Evolutionary conservation across 2,797 vertebrate genomes (phyloP).

Genomic region (Scolopax rusticola): DNA sequence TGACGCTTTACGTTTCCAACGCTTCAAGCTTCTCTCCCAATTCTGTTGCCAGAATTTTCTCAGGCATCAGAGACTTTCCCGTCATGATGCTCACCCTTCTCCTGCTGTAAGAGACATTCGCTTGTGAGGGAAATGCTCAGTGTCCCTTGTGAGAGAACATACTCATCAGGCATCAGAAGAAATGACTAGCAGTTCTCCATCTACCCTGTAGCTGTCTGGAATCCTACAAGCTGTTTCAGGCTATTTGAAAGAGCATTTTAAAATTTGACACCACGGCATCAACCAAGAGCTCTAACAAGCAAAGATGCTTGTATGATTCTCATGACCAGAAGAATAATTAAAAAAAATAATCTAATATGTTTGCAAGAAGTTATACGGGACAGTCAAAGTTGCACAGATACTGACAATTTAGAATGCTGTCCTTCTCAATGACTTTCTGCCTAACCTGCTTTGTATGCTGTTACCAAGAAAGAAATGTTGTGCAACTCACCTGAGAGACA

Average conservation of each 20-base stretch:
- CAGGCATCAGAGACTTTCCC: background rate
- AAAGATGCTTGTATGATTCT: background rate
- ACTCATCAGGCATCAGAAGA: background rate
- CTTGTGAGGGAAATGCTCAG: background rate
- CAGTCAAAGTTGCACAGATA: background rate
- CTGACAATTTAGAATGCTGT: background rate
- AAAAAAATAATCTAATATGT: background rate
- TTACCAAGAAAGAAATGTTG: background rate
- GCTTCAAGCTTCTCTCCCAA: background rate
- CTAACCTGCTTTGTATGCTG: background rate
- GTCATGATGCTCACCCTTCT: background rate
- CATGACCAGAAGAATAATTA: background rate
- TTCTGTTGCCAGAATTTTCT: background rate
- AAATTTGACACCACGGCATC: background rate
- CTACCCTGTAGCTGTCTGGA: background rate
- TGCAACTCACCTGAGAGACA: background rate
- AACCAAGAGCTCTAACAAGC: background rate
- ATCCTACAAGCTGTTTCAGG: background rate
- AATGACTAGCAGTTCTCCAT: background rate
- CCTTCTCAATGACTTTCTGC: background rate
- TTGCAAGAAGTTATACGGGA: background rate
- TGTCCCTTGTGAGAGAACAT: background rate
- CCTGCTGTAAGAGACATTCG: background rate
- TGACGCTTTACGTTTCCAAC: background rate
- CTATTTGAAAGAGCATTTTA: background rate